These are phyloP conservation scores for Pachymerium ferrugineum DNA, from an alignment of 2,888 invertebrate species.

Conservation along the genomic window DNA sequence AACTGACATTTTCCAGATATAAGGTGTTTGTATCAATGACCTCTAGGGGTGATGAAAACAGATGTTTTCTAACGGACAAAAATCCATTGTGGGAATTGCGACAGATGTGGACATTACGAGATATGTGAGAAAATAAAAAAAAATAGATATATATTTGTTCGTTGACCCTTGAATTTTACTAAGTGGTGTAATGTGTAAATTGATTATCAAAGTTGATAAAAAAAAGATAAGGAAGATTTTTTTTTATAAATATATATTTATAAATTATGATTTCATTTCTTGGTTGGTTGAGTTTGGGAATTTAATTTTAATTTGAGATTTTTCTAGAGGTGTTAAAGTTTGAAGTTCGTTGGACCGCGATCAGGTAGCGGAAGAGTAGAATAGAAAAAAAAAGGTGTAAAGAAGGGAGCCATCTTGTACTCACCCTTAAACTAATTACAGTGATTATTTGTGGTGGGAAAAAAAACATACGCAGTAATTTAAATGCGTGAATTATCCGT, in stretches of 20 bases:
- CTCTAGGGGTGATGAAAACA: neutral
- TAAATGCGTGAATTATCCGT: slow-evolving; percentile 5
- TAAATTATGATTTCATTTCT: neutral
- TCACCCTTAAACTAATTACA: slow-evolving; percentile 14
- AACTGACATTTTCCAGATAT: neutral
- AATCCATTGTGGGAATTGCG: slow-evolving; percentile 5
- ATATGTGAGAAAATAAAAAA: neutral
- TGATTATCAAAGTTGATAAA: no score
- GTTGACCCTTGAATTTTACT: slow-evolving; percentile 14
- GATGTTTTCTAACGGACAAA: slow-evolving; percentile 27
- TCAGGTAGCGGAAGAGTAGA: neutral
- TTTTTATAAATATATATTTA: neutral
- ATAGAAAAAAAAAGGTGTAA: neutral
- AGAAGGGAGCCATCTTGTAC: neutral
- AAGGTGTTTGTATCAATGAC: neutral
- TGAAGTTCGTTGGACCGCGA: neutral
- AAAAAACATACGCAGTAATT: slow-evolving; percentile 13
- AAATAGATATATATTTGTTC: no score
- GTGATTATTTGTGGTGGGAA: slow-evolving; percentile 24
- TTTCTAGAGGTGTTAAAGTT: neutral
- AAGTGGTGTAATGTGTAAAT: neutral
- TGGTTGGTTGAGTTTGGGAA: neutral
- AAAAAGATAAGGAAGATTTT: neutral
- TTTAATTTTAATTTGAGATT: neutral
- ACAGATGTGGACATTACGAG: neutral